Percentiles rank a stretch among this genome's conserved stretches.
These are phyloP conservation scores for Drosophila suzukii DNA, from an alignment of 1,140 invertebrate genomes.

Conservation along the genomic window DNA sequence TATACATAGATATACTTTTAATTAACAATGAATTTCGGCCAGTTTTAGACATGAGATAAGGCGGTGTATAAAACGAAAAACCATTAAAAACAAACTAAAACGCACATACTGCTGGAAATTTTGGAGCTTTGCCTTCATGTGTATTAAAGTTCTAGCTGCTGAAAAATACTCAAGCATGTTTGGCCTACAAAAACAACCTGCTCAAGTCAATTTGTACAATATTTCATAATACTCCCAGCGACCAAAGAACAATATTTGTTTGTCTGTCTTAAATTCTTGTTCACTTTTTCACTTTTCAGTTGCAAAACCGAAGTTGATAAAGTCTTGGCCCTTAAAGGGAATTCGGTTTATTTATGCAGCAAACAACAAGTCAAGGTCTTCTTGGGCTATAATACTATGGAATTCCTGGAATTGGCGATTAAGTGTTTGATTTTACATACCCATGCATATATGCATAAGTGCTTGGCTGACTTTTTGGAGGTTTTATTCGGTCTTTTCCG, in stretches of 20 bases:
- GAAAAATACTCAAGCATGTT: conserved; percentile 31
- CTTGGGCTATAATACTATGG: conserved; percentile 14
- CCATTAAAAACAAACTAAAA: conserved; percentile 3
- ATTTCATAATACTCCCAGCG: conserved; percentile 36
- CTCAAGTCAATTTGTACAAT: conserved; percentile 29
- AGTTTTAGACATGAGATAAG: conserved; percentile 64
- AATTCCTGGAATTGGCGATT: conserved; percentile 20
- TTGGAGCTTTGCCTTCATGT: conserved; percentile 13
- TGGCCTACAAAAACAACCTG: conserved; percentile 43
- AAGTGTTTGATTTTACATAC: conserved; percentile 5
- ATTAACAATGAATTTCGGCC: conserved; percentile 61
- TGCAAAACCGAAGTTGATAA: conserved; percentile 40
- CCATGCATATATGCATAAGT: conserved; percentile 28
- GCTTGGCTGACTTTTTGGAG: conserved; percentile 21
- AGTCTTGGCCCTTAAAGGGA: conserved; percentile 29
- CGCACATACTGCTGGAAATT: conserved; percentile 5
- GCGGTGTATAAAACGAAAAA: conserved; percentile 7
- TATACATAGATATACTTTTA: conserved; percentile 37
- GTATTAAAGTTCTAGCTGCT: conserved; percentile 25
- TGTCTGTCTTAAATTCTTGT: conserved; percentile 17
- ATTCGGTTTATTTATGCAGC: conserved; percentile 30
- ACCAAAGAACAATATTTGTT: conserved; percentile 43
- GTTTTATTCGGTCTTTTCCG: conserved; percentile 15
- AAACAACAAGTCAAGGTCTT: conserved; percentile 29
- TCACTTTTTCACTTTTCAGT: conserved; percentile 6